phyloP scores from a whole-genome alignment of 2,113 vertebrate genomes.

The Platysteira castanea region DNA sequence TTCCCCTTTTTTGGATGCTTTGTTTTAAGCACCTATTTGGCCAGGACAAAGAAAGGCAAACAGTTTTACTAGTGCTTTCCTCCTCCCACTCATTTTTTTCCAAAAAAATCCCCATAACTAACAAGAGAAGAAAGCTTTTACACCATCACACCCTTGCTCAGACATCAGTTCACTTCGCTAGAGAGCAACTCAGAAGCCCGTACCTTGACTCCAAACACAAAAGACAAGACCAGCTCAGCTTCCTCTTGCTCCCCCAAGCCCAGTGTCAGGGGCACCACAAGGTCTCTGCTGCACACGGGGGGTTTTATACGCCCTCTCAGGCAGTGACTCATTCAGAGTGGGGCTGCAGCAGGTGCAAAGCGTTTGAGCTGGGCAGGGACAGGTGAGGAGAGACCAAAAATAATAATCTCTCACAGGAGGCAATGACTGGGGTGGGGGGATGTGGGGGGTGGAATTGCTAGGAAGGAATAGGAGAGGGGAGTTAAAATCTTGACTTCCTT shows the following conservation, averaged over 20 bases:
- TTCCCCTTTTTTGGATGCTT: rapidly evolving
- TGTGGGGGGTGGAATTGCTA: too few species aligned
- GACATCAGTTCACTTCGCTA: rapidly evolving
- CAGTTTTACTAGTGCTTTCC: rapidly evolving
- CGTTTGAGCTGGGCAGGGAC: background rate
- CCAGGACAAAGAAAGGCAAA: background rate
- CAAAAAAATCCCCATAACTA: background rate
- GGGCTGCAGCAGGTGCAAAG: background rate
- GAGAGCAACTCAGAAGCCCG: rapidly evolving
- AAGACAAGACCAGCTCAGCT: rapidly evolving
- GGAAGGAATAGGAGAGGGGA: background rate
- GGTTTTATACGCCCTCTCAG: background rate
- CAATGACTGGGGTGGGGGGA: rapidly evolving
- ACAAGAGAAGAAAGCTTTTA: background rate
- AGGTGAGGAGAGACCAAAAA: background rate
- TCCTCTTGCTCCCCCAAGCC: rapidly evolving
- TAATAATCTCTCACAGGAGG: background rate
- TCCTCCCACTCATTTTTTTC: too few species aligned
- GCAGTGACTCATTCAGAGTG: rapidly evolving
- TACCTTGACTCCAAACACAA: background rate
- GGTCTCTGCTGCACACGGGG: rapidly evolving
- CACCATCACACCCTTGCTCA: rapidly evolving
- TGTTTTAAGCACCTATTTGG: background rate
- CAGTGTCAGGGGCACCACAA: rapidly evolving
- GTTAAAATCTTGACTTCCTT: background rate